Percentiles rank a stretch among this genome's conserved stretches.
Evolutionary conservation across 2,797 vertebrate species (phyloP).

Genomic region (Calcarius lapponicus): DNA sequence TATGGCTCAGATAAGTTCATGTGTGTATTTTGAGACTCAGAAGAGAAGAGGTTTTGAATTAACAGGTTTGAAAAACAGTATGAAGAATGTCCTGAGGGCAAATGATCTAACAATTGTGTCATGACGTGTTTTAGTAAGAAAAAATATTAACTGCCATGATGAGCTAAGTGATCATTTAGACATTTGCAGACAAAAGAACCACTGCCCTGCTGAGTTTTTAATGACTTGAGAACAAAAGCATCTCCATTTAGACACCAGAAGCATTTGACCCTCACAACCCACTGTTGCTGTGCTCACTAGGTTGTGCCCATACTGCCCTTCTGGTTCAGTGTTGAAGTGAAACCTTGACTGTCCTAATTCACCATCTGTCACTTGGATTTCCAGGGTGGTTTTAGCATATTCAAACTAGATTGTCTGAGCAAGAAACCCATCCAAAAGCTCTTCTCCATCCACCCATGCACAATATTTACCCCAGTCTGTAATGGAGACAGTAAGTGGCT

Average conservation of each 20-base stretch:
- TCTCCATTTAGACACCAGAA: background rate
- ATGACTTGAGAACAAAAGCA: conserved; percentile 16
- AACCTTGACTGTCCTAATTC: background rate
- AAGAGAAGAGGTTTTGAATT: background rate
- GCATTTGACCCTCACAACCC: background rate
- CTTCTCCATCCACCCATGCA: background rate
- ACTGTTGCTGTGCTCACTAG: background rate
- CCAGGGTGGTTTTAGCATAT: background rate
- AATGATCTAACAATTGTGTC: conserved; percentile 40
- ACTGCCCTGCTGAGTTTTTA: background rate
- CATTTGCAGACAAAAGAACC: background rate
- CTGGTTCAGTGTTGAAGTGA: background rate
- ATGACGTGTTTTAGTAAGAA: conserved; percentile 7
- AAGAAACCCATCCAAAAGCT: background rate
- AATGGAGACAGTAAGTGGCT: background rate
- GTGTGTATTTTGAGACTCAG: background rate
- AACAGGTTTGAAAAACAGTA: conserved; percentile 27
- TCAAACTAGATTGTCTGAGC: background rate
- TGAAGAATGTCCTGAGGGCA: conserved; percentile 1
- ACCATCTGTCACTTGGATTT: background rate
- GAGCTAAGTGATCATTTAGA: conserved; percentile 36
- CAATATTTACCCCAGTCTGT: background rate
- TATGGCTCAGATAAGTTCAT: background rate
- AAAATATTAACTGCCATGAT: conserved; percentile 13
- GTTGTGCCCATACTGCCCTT: background rate